Evolutionary conservation across 2,113 vertebrate species (phyloP).

Genomic region (Corvus cornix): DNA sequence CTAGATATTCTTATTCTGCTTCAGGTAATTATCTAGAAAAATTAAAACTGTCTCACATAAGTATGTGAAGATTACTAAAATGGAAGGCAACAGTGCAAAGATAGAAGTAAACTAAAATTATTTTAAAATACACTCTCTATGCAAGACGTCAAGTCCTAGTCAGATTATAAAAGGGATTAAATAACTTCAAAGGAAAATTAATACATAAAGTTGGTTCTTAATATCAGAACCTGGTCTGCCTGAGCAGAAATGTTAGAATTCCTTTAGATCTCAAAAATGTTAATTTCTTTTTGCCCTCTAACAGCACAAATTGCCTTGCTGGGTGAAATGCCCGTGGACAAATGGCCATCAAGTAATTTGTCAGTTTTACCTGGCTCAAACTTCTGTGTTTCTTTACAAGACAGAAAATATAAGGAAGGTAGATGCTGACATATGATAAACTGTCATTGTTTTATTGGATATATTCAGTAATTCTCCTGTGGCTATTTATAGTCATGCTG

Average conservation of each 20-base stretch:
- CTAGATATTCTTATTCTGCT: not conserved
- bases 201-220: constrained; percentile 24
- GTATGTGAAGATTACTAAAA: constrained; percentile 7
- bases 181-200: constrained; percentile 61
- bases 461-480: constrained; percentile 13
- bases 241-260: not conserved
- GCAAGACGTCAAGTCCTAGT: constrained; percentile 11
- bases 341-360: not conserved
- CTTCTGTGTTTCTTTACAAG: not conserved
- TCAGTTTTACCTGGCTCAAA: not conserved
- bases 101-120: not conserved
- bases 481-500: constrained; percentile 16
- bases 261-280: not conserved
- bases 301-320: not conserved
- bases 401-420: not conserved
- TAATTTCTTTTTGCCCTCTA: not conserved
- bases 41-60: not conserved
- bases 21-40: not conserved
- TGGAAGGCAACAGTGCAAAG: not conserved
- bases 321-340: not conserved
- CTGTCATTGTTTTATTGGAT: not conserved
- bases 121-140: not conserved
- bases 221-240: constrained; percentile 12
- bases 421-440: constrained; percentile 24
- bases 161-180: constrained; percentile 61